Conservation (phyloP, 2,113 vertebrate species). For the Bungarus multicinctus region DNA sequence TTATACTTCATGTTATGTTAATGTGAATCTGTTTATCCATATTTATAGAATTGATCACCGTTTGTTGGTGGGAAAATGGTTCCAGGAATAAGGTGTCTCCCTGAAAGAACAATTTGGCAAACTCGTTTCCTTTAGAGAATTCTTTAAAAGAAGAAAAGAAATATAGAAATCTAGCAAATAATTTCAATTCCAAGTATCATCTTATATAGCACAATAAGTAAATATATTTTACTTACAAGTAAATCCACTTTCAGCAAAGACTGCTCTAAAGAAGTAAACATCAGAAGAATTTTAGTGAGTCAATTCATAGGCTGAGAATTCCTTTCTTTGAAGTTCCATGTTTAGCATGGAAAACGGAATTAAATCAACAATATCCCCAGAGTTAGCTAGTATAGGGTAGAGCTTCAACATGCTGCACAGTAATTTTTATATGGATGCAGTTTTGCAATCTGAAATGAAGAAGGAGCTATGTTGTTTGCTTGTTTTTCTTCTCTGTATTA, state of each 20-base stretch:
- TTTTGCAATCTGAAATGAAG: neutral
- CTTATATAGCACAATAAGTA: neutral
- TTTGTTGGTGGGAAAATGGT: slow-evolving; percentile 57
- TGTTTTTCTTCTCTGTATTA: neutral
- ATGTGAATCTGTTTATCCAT: slow-evolving; percentile 63
- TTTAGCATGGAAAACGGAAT: neutral
- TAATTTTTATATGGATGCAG: neutral
- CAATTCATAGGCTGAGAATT: neutral
- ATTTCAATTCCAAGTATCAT: neutral
- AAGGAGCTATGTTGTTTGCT: neutral
- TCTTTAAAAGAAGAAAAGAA: neutral
- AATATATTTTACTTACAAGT: neutral
- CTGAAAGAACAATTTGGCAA: slow-evolving; percentile 54
- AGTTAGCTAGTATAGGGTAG: neutral
- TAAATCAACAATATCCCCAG: neutral
- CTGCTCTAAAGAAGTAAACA: neutral
- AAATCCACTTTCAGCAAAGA: neutral
- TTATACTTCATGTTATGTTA: slow-evolving; percentile 50
- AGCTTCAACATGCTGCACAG: neutral
- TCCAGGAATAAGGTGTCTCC: slow-evolving; percentile 61
- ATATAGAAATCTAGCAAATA: neutral
- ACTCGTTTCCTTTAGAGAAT: neutral
- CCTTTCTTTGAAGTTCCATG: neutral
- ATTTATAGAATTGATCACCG: slow-evolving; percentile 60
- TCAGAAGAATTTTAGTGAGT: neutral